Base-by-base conservation (phyloP, 2,888 invertebrate species). In the Gortyna flavago region DNA sequence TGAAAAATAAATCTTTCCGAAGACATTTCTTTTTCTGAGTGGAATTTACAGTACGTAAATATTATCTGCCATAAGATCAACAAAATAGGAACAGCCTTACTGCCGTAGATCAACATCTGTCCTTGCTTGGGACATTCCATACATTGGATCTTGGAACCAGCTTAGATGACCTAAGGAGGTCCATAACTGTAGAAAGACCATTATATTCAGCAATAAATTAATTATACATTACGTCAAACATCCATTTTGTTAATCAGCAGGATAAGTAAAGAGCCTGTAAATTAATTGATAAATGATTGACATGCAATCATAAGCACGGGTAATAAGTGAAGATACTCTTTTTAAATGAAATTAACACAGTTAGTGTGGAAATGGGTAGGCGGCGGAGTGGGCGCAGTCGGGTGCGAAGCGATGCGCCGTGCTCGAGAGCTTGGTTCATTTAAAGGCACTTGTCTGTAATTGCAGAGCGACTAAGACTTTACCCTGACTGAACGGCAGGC, bases 371-470 rank as follows among this genome's bases (percentile, higher is more conserved):
- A 93, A 93, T 89, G 92, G 91, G 90, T 91, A 89, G 91, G 89
- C 89, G 92, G 91, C 93, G 92, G 91, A 93, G 94, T 93, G 94
- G 92, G 93, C 93, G 92, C 93, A 93, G 92, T 92, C 93, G 93
- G 94, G 92, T 94, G 94, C 94, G 93, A 93, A 92, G 93, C 94
- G 95, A 94, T 94, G 95, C 95, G 95, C 94, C 96, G 96, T 96
- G 96, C 96, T 96, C 94, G 95, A 96, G 96, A 93, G 95, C 95
- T 95, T 92, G 94, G 95, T 96, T 96, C 96, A 96, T 96, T 96
- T 96, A 95, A 95, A 96, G 95, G 93, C 96, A 95, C 96, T 96
- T 96, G 95, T 95, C 96, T 94, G 95, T 96, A 96, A 96, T 96
- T 96, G 96, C 95, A 94, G 93, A 94, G 93, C 93, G 94, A 94